Evolutionary conservation across 2,113 vertebrate genomes (phyloP), one percentile per base, ranked within the genome.

Genomic region (Gambusia holbrooki): DNA sequence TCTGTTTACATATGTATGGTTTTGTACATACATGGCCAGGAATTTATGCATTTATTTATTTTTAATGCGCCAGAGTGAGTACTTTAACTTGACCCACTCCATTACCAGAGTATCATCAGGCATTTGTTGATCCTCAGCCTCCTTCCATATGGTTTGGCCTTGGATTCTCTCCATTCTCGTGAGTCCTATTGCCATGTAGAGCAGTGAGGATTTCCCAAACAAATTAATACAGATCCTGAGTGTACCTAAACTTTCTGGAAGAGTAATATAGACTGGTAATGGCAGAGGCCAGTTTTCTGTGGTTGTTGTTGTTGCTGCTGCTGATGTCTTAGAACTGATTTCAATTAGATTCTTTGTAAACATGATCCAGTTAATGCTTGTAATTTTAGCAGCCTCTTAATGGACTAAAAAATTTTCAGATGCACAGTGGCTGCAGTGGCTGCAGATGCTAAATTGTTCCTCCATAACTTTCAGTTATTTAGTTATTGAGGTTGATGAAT

Each of bases 121-220:
- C 84, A 84, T 69, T 84, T 88, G 89, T 84, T 88, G 84, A 82
- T 69, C 62, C 75, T 77, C 42, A 30, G 40, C 67, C 82, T 84
- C 72, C 80, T 83, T 90, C 79, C 88, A 85, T 78, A 75, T 85
- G 80, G 80, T 91, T 86, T 77, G 87, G 87, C 92, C 89, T 87
- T 83, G 76, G 87, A 88, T 86, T 82, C 83, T 70, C 70, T 88
- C 72, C 68, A 6, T 35, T 86, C 88, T 88, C 83, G 61, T 3
- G 77, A 82, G 91, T 69, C 84, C 85, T 61, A 67, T 92, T 82
- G 81, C 85, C 87, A 77, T 28, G 22, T 80, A 74, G 76, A 88
- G 80, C 88, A 89, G 84, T 92, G 86, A 90, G 82, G 91, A 87
- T 91, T 92, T 90, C 89, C 88, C 85, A 91, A 91, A 91, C 83